Evolutionary conservation across 2,113 vertebrate species (phyloP), one percentile per base, ranked within the genome.

Genomic region (Heterochromis multidens): DNA sequence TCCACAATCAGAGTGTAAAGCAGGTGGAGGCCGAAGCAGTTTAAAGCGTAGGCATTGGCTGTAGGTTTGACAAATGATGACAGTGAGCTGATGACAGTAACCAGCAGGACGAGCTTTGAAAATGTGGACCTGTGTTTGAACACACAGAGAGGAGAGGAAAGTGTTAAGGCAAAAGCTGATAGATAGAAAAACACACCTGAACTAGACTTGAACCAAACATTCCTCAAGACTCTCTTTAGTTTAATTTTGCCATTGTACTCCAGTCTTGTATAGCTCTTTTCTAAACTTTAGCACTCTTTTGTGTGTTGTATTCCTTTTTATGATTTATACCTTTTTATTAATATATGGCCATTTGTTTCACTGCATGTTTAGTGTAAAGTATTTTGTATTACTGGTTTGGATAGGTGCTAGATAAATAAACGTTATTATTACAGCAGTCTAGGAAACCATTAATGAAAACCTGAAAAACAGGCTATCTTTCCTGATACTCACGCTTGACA

Each of bases 21-120:
- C 85, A 99, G 83, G 82, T 99, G 97, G 31, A 98, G 60, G 27
- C 96, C 96, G 0, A 98, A 96, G 93, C 94, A 94, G 95, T 99
- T 99, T 76, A 99, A 96, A 0, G 35, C 95, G 0, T 99, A 99
- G 19, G 98, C 98, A 0, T 99, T 99, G 87, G 96, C 70, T 0
- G 94, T 95, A 0, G 99, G 98, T 88, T 95, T 97, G 93, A 97
- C 35, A 7, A 99, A 97, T 0, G 97, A 97, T 74, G 97, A 93
- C 76, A 97, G 4, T 3, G 97, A 96, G 40, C 94, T 96, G 87
- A 97, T 2, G 17, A 96, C 8, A 0, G 97, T 96, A 31, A 95
- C 40, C 56, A 79, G 2, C 9, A 96, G 23, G 19, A 97, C 92
- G 9, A 98, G 11, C 70, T 82, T 89, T 10, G 84, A 84, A 94